Percentiles rank a stretch among this genome's conserved stretches.
Evolutionary conservation across 2,113 vertebrate species (phyloP).

Genomic region (Aldabrachelys gigantea): DNA sequence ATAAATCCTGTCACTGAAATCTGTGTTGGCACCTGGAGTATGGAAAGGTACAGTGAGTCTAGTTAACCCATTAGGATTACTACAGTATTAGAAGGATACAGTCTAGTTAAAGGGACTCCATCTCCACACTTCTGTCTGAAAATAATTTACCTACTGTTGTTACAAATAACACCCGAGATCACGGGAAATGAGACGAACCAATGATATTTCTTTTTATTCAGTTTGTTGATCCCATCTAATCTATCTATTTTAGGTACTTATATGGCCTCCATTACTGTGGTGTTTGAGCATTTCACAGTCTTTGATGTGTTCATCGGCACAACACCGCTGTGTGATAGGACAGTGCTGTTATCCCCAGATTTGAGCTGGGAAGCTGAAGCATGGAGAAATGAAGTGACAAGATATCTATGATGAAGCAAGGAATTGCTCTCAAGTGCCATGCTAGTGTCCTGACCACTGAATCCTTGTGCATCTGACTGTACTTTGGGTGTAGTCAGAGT

Average conservation of each 20-base stretch:
- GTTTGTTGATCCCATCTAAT: background rate
- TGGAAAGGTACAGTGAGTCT: background rate
- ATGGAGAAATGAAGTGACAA: background rate
- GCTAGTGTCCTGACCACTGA: background rate
- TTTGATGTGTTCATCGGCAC: background rate
- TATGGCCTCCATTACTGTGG: fast-evolving
- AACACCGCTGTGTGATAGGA: background rate
- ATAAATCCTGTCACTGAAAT: slow-evolving; percentile 60
- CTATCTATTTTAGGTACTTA: background rate
- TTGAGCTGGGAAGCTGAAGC: background rate
- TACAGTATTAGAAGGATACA: too few relatives aligned
- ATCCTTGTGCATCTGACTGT: background rate
- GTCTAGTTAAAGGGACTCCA: background rate
- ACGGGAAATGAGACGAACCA: background rate
- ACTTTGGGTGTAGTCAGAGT: background rate
- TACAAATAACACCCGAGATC: background rate
- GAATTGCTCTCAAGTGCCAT: background rate
- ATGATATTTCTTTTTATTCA: fast-evolving
- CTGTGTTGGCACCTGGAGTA: slow-evolving; percentile 25
- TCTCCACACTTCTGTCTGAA: too few relatives aligned
- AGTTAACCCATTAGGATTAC: background rate
- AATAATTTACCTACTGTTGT: background rate
- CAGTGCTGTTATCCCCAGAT: fast-evolving
- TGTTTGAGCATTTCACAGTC: fast-evolving
- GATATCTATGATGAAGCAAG: fast-evolving